These are phyloP conservation scores for Odobenus rosmarus DNA, from an alignment of 2,113 vertebrate species.

Conservation along the genomic window DNA sequence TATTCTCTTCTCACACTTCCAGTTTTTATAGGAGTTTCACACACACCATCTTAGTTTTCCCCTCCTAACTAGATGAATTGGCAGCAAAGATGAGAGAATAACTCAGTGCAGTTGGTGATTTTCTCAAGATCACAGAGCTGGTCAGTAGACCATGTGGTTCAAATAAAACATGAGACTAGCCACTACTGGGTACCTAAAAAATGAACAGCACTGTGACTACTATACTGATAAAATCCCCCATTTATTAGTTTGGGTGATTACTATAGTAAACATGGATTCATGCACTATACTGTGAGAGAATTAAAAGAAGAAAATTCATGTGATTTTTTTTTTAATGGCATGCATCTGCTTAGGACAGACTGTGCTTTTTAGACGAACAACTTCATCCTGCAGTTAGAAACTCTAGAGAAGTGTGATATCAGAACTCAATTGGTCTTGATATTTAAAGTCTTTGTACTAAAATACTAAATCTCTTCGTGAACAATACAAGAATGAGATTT, in stretches of 20 bases:
- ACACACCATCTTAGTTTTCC: neutral
- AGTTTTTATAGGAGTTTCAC: neutral
- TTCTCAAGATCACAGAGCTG: neutral
- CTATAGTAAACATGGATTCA: neutral
- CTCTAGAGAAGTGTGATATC: neutral
- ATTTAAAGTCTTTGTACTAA: slow-evolving; percentile 48
- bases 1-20: neutral
- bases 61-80: neutral
- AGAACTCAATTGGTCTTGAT: slow-evolving; percentile 36
- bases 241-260: neutral
- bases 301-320: neutral
- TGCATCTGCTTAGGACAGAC: slow-evolving; percentile 45
- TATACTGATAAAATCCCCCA: neutral
- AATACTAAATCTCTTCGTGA: slow-evolving; percentile 29
- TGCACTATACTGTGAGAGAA: neutral
- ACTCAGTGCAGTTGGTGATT: neutral
- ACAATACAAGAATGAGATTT: neutral
- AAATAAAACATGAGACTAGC: neutral
- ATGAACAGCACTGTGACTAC: neutral
- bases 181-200: neutral
- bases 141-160: neutral
- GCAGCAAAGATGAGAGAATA: slow-evolving; percentile 20
- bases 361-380: slow-evolving; percentile 47
- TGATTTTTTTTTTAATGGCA: neutral
- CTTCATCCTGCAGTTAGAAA: slow-evolving; percentile 5